Conservation (phyloP, 2,888 invertebrate species). For the Nephrotoma guestfalica region DNA sequence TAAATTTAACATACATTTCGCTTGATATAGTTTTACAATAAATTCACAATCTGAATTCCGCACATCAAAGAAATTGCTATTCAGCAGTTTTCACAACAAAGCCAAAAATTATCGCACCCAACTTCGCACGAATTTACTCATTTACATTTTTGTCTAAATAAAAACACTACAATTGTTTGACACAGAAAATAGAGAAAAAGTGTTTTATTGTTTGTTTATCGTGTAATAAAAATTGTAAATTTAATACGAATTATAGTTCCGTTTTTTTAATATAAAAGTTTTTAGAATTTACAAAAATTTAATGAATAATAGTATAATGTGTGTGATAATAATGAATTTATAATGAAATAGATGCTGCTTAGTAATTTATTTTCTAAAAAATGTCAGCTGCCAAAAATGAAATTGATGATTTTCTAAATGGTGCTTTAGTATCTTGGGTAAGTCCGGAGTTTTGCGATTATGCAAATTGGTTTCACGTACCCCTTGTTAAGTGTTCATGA, state of each 20-base stretch:
- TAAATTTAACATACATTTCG: too few relatives aligned
- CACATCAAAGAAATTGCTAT: neutral
- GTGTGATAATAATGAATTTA: neutral
- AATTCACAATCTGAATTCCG: neutral
- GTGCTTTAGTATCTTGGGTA: constrained; percentile 78
- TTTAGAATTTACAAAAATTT: neutral
- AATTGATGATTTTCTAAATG: constrained; percentile 70
- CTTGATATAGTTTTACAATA: too few relatives aligned
- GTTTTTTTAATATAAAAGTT: neutral
- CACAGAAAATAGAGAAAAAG: neutral
- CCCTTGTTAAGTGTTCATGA: neutral
- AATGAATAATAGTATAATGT: neutral
- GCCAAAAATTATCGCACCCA: neutral
- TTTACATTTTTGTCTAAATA: neutral
- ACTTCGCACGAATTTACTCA: neutral
- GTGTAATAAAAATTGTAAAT: neutral
- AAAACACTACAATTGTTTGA: neutral
- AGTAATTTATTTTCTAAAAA: constrained; percentile 17
- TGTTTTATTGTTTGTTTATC: neutral
- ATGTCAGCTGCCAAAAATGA: constrained; percentile 53
- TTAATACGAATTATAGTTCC: neutral
- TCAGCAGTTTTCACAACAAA: neutral
- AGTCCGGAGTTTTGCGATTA: constrained; percentile 24
- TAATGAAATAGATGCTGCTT: neutral
- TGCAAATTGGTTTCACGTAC: neutral